These are phyloP conservation scores for Alloplasta piceator DNA, from an alignment of 2,888 invertebrate genomes.

Conservation along the genomic window DNA sequence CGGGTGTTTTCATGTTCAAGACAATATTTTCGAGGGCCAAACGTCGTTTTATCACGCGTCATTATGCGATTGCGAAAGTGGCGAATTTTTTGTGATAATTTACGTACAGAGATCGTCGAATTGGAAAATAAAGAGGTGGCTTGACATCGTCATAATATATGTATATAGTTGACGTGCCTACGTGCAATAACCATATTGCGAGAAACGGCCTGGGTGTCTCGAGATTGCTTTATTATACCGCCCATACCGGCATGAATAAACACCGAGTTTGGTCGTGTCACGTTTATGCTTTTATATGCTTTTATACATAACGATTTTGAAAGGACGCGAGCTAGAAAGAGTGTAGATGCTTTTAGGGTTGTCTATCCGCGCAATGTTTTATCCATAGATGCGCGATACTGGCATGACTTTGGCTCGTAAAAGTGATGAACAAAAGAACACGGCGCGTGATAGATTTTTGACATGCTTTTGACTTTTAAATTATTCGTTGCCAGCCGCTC, in stretches of 20 bases:
- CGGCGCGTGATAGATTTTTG: constrained; percentile 40
- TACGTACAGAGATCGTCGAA: constrained; percentile 14
- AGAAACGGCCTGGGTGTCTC: constrained; percentile 45
- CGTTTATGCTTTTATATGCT: constrained; percentile 12
- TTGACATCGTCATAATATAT: background rate
- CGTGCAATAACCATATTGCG: constrained; percentile 49
- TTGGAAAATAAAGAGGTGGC: background rate
- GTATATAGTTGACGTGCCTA: constrained; percentile 51
- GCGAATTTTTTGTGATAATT: constrained; percentile 36
- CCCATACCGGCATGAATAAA: constrained; percentile 43
- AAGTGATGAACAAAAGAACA: constrained; percentile 37
- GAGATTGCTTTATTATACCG: constrained; percentile 64
- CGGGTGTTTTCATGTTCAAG: no score
- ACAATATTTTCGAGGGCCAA: background rate
- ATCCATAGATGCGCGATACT: constrained; percentile 50
- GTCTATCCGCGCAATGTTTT: constrained; percentile 50
- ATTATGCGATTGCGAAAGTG: constrained; percentile 1
- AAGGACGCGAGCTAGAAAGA: background rate
- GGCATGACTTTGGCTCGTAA: constrained; percentile 56
- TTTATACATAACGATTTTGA: background rate
- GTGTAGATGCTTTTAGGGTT: constrained; percentile 31
- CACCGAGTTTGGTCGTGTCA: constrained; percentile 14
- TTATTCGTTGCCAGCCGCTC: constrained; percentile 44
- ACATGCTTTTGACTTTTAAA: constrained; percentile 54
- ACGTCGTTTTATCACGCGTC: constrained; percentile 41